Base-by-base conservation (phyloP, 37 sponge, comb jelly and placozoan species). In the Axinella damicornis region DNA sequence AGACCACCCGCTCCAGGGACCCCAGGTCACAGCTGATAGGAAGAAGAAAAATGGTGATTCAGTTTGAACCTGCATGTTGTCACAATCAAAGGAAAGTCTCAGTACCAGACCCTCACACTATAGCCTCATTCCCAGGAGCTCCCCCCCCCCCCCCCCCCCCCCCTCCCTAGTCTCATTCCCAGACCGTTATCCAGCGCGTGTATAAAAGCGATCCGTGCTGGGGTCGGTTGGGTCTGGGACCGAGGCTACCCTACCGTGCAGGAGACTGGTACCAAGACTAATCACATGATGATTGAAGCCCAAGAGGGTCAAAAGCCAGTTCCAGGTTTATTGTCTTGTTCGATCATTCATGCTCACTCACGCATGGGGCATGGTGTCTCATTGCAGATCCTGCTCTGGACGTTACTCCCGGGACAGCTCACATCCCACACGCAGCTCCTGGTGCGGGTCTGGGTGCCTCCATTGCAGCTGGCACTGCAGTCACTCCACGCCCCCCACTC, bases 401-500 rank as follows among this genome's bases (percentile, higher is more conserved):
- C 62, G 65, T 79, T 78, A 27, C 53, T 32, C 4, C 80, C 80
- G 14, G n/a, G 31, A 78, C 80, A 79, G 31, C 46, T 56, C 6
- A n/a, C 56, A 4, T 61, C 62, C 34, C 68, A 53, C 19, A 27
- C 69, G 27, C 76, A 84, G 32, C 27, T 25, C 40, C 76, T 41
- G 5, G 37, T 52, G 5, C 76, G 57, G 37, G 67, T 39, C 2
- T 60, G 71, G 13, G 33, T 46, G 6, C 83, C 83, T 33, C 58
- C 88, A 62, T 87, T 87, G 32, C 88, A 87, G 0, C 76, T 80
- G 41, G 28, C 53, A 57, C 66, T 73, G 65, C 88, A 87, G 5
- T 66, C 0, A 31, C 82, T 59, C 88, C 88, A 87, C 35, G 20
- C 18, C 27, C 81, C 70, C 88, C 88, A 88, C 22, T 22, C n/a